phyloP scores from a whole-genome alignment of 2,797 vertebrate species.

The Cyprinodon diabolis region DNA sequence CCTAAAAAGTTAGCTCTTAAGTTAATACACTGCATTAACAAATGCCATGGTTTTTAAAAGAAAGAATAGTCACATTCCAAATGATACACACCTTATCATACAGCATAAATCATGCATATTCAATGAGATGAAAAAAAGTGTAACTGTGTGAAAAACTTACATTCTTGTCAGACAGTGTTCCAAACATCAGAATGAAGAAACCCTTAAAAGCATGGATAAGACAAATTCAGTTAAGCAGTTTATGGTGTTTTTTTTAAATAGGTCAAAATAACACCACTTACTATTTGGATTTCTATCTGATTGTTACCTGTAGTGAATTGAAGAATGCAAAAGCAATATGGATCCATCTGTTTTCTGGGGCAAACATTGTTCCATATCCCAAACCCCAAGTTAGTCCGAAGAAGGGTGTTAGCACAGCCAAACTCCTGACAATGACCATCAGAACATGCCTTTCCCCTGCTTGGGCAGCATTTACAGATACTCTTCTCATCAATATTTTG shows the following conservation, averaged over 20 bases:
- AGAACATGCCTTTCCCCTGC: conserved; percentile 80
- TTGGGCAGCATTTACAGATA: conserved; percentile 69
- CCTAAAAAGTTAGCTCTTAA: conserved; percentile 50
- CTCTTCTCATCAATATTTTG: conserved; percentile 84
- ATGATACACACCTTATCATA: neutral
- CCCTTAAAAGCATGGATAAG: conserved; percentile 56
- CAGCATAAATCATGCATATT: neutral
- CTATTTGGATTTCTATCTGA: no score
- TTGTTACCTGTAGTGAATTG: conserved; percentile 69
- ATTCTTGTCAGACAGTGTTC: conserved; percentile 68
- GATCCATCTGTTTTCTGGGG: conserved; percentile 13
- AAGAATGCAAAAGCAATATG: conserved; percentile 73
- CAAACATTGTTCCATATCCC: conserved; percentile 77
- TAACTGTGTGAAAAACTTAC: conserved; percentile 37
- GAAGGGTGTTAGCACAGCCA: conserved; percentile 88
- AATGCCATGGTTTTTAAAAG: no score
- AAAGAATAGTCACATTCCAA: neutral
- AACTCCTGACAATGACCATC: conserved; percentile 82
- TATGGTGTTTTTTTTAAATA: no score
- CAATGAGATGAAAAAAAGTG: neutral
- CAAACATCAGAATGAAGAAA: conserved; percentile 76
- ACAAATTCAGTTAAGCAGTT: neutral
- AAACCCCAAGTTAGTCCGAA: conserved; percentile 93
- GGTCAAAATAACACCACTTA: no score
- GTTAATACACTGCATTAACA: neutral